Evolutionary conservation across 2,797 vertebrate species (phyloP).

Genomic region (Synaphobranchus kaupii): DNA sequence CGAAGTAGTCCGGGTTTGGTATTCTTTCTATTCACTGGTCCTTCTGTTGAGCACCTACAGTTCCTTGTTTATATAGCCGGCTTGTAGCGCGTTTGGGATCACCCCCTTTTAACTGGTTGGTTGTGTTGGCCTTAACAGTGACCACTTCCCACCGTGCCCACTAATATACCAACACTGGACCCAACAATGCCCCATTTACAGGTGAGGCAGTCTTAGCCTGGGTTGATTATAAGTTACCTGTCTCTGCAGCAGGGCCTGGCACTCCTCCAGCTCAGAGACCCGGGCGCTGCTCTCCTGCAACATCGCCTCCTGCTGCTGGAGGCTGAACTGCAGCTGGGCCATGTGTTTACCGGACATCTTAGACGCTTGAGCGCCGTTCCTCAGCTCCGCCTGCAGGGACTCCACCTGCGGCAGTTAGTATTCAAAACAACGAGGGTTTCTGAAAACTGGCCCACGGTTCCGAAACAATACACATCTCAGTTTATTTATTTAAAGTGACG

Average conservation of each 20-base stretch:
- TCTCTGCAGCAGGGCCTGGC: conserved; percentile 82
- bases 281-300: conserved; percentile 82
- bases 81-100: too few species aligned
- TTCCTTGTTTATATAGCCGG: too few species aligned
- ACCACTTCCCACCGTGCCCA: background rate
- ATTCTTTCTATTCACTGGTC: too few species aligned
- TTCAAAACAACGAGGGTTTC: background rate
- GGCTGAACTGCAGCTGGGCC: conserved; percentile 80
- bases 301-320: conserved; percentile 89
- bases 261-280: conserved; percentile 89
- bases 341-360: conserved; percentile 80
- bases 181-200: too few species aligned
- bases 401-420: conserved; percentile 68
- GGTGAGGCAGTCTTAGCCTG: too few species aligned
- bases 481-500: background rate
- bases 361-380: conserved; percentile 69
- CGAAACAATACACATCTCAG: background rate
- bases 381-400: conserved; percentile 83
- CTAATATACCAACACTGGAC: too few species aligned
- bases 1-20: too few species aligned
- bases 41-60: too few species aligned
- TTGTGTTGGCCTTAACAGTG: too few species aligned
- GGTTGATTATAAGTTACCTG: conserved; percentile 67
- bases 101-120: too few species aligned
- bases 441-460: background rate